Evolutionary conservation across 2,888 invertebrate genomes (phyloP).

Genomic region (Euplagia quadripunctaria): DNA sequence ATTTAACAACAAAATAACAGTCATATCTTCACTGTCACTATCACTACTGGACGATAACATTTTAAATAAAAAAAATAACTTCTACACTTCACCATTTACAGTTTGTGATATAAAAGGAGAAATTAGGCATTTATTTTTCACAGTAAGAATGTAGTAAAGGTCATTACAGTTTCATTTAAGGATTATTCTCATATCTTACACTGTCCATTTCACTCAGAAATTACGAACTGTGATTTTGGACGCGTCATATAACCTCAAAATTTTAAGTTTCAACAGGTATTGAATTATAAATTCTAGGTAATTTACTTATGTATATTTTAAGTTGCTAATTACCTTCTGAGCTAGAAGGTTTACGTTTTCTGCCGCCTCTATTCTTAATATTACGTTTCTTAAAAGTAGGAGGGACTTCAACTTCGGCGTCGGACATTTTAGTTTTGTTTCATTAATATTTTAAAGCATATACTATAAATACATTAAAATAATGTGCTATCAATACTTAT

Average conservation of each 20-base stretch:
- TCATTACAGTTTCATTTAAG: too few species aligned
- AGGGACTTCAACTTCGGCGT: constrained; percentile 71
- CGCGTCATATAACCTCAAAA: constrained; percentile 34
- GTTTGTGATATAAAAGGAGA: not conserved
- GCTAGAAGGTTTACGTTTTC: constrained; percentile 88
- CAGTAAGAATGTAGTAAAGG: too few species aligned
- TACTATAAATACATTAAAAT: not conserved
- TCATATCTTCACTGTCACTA: not conserved
- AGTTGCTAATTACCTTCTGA: constrained; percentile 75
- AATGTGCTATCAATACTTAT: not conserved
- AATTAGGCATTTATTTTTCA: not conserved
- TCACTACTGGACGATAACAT: not conserved
- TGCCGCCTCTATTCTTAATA: constrained; percentile 86
- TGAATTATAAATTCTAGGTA: not conserved
- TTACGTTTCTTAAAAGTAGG: constrained; percentile 90
- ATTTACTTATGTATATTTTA: not conserved
- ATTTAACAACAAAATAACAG: not conserved
- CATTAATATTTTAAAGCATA: not conserved
- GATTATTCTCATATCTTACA: too few species aligned
- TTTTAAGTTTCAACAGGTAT: not conserved
- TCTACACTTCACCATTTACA: not conserved
- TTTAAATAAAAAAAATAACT: too few species aligned
- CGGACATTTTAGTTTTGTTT: constrained; percentile 70
- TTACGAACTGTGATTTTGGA: not conserved
- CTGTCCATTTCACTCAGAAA: not conserved